Base-by-base conservation (phyloP, 2,888 invertebrate genomes). In the Epinotia nisella region DNA sequence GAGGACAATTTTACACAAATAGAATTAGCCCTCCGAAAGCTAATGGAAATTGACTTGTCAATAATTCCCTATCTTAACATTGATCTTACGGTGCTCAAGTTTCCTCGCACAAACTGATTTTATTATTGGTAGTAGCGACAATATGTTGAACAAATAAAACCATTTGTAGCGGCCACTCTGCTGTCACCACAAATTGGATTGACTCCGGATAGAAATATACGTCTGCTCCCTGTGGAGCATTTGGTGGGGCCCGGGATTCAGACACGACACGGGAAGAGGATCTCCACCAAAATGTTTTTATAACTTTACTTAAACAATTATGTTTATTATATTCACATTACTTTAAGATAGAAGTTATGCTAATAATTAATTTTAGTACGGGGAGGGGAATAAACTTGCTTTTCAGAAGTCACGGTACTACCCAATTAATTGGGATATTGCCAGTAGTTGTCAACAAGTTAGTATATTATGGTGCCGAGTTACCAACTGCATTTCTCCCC, bases 101-200 rank as follows among this genome's bases (percentile, higher is more conserved):
- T 24, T 62, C 24, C 3, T n/a, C 9, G 35, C 13, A 35, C 53
- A 39, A 64, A 53, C 65, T 53, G 51, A 53, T 51, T 71, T 53
- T 65, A 35, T 51, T 60, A 68, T 71, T 60, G 71, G 81, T 80
- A 78, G 77, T 75, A 78, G 76, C 77, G 80, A 79, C 78, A 77
- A 85, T 84, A 86, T 81, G 83, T 83, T 83, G 85, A 81, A 82
- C 85, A 85, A 87, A 88, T 88, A 88, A 86, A 88, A 86, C 81
- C 81, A 51, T 77, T 76, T 83, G 85, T 83, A 79, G 84, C 82
- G 84, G 82, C 83, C 83, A 83, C 86, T 84, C 80, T 77, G 82
- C 85, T 83, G 85, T 86, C 85, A 82, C 85, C 85, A 78, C 85
- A 89, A 89, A 90, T 90, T 90, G 88, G 86, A 89, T 89, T 88